Percentiles rank a stretch among this genome's conserved stretches.
Evolutionary conservation across 2,797 vertebrate genomes (phyloP).

Genomic region (Pseudochaenichthys georgianus): DNA sequence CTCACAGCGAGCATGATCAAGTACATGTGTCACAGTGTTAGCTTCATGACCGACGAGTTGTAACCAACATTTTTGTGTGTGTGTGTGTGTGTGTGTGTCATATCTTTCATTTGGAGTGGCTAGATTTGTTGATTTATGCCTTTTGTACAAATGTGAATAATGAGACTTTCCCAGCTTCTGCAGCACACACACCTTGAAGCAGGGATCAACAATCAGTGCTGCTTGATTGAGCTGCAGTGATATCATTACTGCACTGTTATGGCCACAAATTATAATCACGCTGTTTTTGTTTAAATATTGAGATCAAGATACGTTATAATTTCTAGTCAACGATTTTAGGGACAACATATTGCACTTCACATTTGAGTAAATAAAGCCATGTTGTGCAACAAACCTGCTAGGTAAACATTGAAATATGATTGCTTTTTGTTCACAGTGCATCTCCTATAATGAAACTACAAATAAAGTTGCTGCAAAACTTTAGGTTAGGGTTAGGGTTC

Average conservation of each 20-base stretch:
- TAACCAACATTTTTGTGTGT: neutral
- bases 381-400: too few relatives aligned
- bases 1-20: slow-evolving; percentile 39
- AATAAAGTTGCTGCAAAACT: too few relatives aligned
- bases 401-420: too few relatives aligned
- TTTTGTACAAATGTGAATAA: slow-evolving; percentile 38
- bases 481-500: too few relatives aligned
- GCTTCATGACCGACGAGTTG: slow-evolving; percentile 8
- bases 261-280: too few relatives aligned
- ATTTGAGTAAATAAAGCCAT: too few relatives aligned
- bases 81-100: neutral
- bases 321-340: too few relatives aligned
- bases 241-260: slow-evolving; percentile 16
- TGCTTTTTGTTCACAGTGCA: too few relatives aligned
- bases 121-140: slow-evolving; percentile 8
- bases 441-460: too few relatives aligned
- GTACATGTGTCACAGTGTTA: slow-evolving; percentile 22
- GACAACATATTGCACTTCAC: too few relatives aligned
- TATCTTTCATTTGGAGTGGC: neutral
- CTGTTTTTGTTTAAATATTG: too few relatives aligned
- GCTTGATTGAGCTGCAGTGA: slow-evolving; percentile 36
- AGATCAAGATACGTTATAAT: too few relatives aligned
- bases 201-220: slow-evolving; percentile 17
- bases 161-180: slow-evolving; percentile 25
- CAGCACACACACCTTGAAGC: slow-evolving; percentile 28